Base-by-base conservation (phyloP, 2,797 vertebrate species). In the Platyrinchus mystaceus region DNA sequence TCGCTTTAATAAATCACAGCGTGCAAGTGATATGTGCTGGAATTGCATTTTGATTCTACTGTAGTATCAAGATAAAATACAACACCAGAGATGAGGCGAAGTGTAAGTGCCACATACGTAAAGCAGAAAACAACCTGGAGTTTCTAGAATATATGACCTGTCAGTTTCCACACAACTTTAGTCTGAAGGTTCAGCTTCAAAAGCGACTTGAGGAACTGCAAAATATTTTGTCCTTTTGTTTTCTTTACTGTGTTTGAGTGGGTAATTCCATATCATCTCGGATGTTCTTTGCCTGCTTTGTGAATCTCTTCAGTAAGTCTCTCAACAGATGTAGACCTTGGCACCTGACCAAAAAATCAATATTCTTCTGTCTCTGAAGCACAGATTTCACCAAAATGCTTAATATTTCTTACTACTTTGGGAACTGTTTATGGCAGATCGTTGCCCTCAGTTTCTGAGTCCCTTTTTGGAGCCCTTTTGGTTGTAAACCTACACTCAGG, bases 21-120 rank as follows among this genome's bases (percentile, higher is more conserved):
- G 36, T 73, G 28, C 60, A 83, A 90, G n/a, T 69, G 46, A 74
- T 64, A 58, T 27, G 43, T 59, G 34, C 62, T 90, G 70, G 41
- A 94, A 83, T 22, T 83, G 44, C 28, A 63, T 91, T 94, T 84
- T 93, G 22, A 69, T 94, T 87, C 70, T 70, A 60, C 22, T 34
- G 28, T 59, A 70, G 43, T 80, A 90, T 84, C 58, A 75, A 74
- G 80, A 67, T 36, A 87, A 97, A 87, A 85, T 75, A 67, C 0
- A 4, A 26, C 39, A 60, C 12, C 24, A 81, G 55, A 76, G n/a
- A 59, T 68, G 30, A 90, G 30, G 34, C 12, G 56, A 89, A 87
- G 46, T n/a, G 6, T 68, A 88, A 93, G 32, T 74, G 52, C n/a
- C 67, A 73, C 56, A 55, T 62, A 60, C 0, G 0, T 66, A 58